Percentiles rank a stretch among this genome's conserved stretches.
Evolutionary conservation across 2,888 invertebrate genomes (phyloP).

Genomic region (Amphipyra tragopoginis): DNA sequence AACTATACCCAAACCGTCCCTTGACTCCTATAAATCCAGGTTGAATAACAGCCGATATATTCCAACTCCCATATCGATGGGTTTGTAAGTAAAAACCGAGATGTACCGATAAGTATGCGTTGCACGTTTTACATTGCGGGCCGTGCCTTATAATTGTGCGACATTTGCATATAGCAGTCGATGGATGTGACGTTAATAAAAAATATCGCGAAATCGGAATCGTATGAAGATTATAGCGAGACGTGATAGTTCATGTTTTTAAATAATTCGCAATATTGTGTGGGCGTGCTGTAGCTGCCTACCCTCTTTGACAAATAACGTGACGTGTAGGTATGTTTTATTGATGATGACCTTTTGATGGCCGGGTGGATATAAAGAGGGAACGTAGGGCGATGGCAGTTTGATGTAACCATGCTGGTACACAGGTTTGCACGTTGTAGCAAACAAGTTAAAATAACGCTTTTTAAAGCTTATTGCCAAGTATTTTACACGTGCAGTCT

Average conservation of each 20-base stretch:
- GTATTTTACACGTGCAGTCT: too few species aligned
- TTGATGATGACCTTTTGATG: too few species aligned
- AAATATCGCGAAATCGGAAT: slow-evolving; percentile 2
- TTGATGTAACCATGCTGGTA: too few species aligned
- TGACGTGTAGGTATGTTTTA: too few species aligned
- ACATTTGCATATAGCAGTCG: slow-evolving; percentile 32
- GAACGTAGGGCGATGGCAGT: too few species aligned
- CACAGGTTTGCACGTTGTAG: too few species aligned
- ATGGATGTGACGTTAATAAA: slow-evolving; percentile 28
- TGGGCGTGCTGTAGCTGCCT: too few species aligned
- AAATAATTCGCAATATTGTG: too few species aligned
- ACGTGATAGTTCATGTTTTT: neutral
- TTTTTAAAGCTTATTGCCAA: too few species aligned
- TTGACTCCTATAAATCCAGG: neutral
- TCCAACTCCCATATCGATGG: slow-evolving; percentile 18
- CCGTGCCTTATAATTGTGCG: slow-evolving; percentile 36
- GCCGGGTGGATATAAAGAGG: too few species aligned
- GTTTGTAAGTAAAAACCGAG: slow-evolving; percentile 19
- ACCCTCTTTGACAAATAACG: too few species aligned
- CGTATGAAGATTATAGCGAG: slow-evolving; percentile 3
- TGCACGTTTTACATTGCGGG: slow-evolving; percentile 50
- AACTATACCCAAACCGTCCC: neutral
- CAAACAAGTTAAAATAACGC: too few species aligned
- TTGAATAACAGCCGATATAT: slow-evolving; percentile 1
- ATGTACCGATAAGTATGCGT: slow-evolving; percentile 14